Conservation (phyloP, 1,140 invertebrate species). For the Drosophila nikananu region DNA sequence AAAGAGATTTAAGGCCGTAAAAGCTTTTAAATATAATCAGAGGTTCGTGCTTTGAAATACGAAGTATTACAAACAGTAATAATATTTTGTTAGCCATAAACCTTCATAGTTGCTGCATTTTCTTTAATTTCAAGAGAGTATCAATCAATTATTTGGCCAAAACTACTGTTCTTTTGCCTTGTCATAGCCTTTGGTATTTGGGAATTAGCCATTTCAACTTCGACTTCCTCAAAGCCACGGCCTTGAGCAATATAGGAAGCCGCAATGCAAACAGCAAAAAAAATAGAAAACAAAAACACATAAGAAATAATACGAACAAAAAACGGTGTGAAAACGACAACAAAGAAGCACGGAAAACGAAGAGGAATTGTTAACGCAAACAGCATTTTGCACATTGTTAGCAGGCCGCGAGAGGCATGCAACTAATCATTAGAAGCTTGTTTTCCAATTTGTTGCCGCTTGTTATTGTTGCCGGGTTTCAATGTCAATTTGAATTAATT, state of each 20-base stretch:
- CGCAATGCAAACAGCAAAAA: constrained; percentile 22
- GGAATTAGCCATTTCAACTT: constrained; percentile 32
- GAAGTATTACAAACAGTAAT: background rate
- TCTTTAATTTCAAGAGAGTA: background rate
- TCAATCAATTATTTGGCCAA: background rate
- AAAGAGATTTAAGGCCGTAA: background rate
- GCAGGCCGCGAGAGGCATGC: constrained; percentile 63
- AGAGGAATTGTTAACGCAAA: constrained; percentile 75
- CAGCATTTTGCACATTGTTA: constrained; percentile 83
- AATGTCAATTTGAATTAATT: constrained; percentile 84
- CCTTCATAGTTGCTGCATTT: background rate
- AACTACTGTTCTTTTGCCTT: constrained; percentile 18
- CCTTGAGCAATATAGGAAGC: constrained; percentile 57
- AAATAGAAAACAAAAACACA: constrained; percentile 14
- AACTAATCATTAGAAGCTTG: constrained; percentile 79
- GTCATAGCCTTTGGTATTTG: constrained; percentile 19
- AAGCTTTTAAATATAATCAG: background rate
- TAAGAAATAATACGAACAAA: constrained; percentile 13
- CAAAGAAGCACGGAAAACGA: constrained; percentile 37
- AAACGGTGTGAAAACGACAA: constrained; percentile 46
- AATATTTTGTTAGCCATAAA: background rate
- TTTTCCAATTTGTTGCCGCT: constrained; percentile 73
- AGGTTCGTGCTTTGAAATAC: background rate
- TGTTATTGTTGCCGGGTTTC: constrained; percentile 58
- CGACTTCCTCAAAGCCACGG: constrained; percentile 51